Evolutionary conservation across 2,888 invertebrate species (phyloP).

Genomic region (Furcula furcula): DNA sequence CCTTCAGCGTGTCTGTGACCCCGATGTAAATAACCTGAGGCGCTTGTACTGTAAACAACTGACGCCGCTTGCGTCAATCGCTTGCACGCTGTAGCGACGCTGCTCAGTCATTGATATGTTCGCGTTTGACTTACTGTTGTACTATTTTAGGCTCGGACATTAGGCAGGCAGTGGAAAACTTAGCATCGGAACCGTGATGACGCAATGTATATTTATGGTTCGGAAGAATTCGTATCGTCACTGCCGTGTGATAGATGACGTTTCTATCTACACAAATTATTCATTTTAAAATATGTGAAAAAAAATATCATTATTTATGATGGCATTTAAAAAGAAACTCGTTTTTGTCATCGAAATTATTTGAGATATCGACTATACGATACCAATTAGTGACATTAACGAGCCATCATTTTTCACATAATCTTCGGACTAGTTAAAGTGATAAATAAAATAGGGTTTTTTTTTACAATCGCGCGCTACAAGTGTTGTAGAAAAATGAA

Average conservation of each 20-base stretch:
- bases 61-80: constrained; percentile 74
- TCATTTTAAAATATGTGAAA: constrained; percentile 1
- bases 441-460: no score
- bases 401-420: neutral
- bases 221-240: constrained; percentile 24
- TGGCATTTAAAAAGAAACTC: no score
- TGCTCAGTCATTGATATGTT: constrained; percentile 49
- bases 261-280: constrained; percentile 1
- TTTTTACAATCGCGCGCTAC: no score
- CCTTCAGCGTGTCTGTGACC: constrained; percentile 80
- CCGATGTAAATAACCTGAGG: constrained; percentile 80
- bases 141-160: constrained; percentile 50
- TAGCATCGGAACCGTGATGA: constrained; percentile 33
- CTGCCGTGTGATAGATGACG: constrained; percentile 9
- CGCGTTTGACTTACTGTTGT: constrained; percentile 42
- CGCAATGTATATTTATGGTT: constrained; percentile 24
- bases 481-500: no score
- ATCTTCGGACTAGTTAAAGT: no score
- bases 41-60: constrained; percentile 75
- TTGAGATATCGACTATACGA: no score
- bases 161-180: constrained; percentile 35
- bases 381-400: constrained; percentile 1
- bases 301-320: constrained; percentile 1
- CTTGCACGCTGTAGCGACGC: constrained; percentile 44
- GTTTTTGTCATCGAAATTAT: no score